These are phyloP conservation scores for Idaea dimidiata DNA, from an alignment of 2,888 invertebrate genomes.

Conservation along the genomic window DNA sequence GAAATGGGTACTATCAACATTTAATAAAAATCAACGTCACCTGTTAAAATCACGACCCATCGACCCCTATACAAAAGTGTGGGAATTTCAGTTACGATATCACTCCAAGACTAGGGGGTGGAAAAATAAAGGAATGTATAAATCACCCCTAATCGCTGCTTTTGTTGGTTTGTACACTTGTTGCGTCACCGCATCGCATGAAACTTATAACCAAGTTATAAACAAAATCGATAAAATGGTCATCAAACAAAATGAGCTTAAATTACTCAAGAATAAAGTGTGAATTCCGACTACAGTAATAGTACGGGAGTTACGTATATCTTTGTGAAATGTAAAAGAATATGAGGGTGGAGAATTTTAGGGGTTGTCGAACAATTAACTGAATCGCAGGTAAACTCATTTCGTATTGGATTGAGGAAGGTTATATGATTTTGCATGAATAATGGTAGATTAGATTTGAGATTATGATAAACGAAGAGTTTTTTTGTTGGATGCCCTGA, in stretches of 20 bases:
- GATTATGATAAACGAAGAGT: conserved; percentile 13
- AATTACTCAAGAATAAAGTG: conserved; percentile 13
- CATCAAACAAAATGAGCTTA: conserved; percentile 21
- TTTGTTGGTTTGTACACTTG: conserved; percentile 72
- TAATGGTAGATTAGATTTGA: conserved; percentile 24
- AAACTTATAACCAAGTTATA: conserved; percentile 35
- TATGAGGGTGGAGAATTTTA: conserved; percentile 62
- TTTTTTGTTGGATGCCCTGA: neutral
- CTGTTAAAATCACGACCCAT: conserved; percentile 37
- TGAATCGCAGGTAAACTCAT: conserved; percentile 70
- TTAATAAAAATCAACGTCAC: neutral
- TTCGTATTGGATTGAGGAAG: conserved; percentile 54
- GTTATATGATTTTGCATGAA: conserved; percentile 48
- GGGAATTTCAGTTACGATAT: conserved; percentile 77
- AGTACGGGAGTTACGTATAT: conserved; percentile 11
- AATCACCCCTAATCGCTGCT: conserved; percentile 75
- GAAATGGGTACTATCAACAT: too few species aligned
- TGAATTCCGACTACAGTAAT: neutral
- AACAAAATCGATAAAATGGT: neutral
- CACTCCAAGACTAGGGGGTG: conserved; percentile 61
- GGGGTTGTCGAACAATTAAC: conserved; percentile 74
- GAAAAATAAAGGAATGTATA: conserved; percentile 73
- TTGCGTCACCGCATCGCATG: conserved; percentile 62
- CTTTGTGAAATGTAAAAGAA: conserved; percentile 34
- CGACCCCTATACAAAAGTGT: conserved; percentile 49